Percentiles rank a stretch among this genome's conserved stretches.
Evolutionary conservation across 2,113 vertebrate genomes (phyloP).

Genomic region (Hemichromis elongatus): DNA sequence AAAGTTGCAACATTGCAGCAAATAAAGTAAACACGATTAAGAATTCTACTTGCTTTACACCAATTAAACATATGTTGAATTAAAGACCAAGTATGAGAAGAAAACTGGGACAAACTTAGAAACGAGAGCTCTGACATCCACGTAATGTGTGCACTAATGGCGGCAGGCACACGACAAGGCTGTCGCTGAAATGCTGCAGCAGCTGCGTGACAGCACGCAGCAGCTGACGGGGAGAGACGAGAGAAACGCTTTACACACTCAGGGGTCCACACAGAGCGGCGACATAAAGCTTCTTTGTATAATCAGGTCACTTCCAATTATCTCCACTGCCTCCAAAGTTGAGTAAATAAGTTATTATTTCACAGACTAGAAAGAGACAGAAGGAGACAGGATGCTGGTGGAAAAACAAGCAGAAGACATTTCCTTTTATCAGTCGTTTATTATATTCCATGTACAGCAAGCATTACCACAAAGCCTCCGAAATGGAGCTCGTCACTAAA

Average conservation of each 20-base stretch:
- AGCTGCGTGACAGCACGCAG: slow-evolving; percentile 11
- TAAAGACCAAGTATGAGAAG: neutral
- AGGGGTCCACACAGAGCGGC: rapidly evolving
- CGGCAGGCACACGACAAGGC: neutral
- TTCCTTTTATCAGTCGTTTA: slow-evolving; percentile 57
- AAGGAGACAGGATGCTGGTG: neutral
- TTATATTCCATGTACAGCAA: slow-evolving; percentile 51
- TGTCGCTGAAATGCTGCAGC: neutral
- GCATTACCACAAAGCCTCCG: slow-evolving; percentile 3
- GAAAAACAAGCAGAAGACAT: slow-evolving; percentile 20
- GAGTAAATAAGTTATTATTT: neutral
- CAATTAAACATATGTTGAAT: neutral
- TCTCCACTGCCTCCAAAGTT: neutral
- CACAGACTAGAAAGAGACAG: neutral
- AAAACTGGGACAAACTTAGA: neutral
- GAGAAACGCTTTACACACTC: neutral
- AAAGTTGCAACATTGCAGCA: neutral
- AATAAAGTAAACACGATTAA: neutral
- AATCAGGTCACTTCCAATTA: neutral
- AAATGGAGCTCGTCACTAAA: neutral
- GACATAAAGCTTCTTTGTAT: neutral
- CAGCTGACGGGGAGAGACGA: neutral
- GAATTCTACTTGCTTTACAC: neutral
- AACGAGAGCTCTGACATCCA: neutral
- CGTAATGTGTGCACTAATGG: neutral